phyloP scores from a whole-genome alignment of 1,140 invertebrate species.

The Drosophila pectinifera region DNA sequence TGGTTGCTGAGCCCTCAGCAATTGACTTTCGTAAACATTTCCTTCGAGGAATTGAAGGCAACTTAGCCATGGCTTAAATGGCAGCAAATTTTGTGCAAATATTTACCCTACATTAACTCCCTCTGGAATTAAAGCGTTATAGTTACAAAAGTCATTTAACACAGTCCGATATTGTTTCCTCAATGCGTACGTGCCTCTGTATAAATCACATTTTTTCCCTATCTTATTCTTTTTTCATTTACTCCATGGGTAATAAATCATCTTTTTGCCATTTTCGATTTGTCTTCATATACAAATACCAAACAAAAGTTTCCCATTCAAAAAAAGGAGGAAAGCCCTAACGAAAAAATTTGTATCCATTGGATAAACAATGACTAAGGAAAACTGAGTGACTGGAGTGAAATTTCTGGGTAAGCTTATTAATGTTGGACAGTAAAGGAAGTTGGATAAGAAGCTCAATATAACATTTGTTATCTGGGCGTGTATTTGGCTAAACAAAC shows the following conservation, averaged over 20 bases:
- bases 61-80: constrained; percentile 5
- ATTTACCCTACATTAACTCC: constrained; percentile 19
- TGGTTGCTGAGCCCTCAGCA: background rate
- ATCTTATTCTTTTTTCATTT: constrained; percentile 27
- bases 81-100: constrained; percentile 7
- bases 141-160: constrained; percentile 18
- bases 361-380: constrained; percentile 47
- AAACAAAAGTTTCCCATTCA: constrained; percentile 44
- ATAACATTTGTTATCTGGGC: constrained; percentile 19
- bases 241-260: constrained; percentile 47
- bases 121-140: constrained; percentile 28
- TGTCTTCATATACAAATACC: constrained; percentile 51
- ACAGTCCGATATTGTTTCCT: constrained; percentile 20
- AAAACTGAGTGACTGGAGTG: constrained; percentile 30
- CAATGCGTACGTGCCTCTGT: constrained; percentile 44
- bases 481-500: background rate
- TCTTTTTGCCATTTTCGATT: constrained; percentile 56
- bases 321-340: constrained; percentile 5
- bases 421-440: constrained; percentile 1
- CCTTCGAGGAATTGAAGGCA: background rate
- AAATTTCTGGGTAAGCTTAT: constrained; percentile 32
- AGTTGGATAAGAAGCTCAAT: constrained; percentile 9
- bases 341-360: constrained; percentile 39
- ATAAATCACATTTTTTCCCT: constrained; percentile 45
- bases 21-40: constrained; percentile 42